Base-by-base conservation (phyloP, 2,797 vertebrate genomes). In the Columba guinea region DNA sequence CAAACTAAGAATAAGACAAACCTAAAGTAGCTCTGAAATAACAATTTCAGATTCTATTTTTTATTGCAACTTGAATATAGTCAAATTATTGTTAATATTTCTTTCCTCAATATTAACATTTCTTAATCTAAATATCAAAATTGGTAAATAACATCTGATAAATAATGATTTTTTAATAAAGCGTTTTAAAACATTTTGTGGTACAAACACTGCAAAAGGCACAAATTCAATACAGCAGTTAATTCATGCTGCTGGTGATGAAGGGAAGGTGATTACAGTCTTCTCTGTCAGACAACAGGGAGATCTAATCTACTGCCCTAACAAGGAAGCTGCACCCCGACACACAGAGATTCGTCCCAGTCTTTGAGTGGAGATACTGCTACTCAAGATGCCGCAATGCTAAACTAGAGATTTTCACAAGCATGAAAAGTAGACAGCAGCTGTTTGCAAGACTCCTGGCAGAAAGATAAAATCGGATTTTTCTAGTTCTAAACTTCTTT, bases 31-130 rank as follows among this genome's bases (percentile, higher is more conserved):
- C 16, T 93, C 67, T 74, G 20, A 92, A 86, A 80, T 74, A 41
- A 52, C 48, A 52, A 73, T 91, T 95, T 91, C 82, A 82, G 56
- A 62, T 78, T 77, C 52, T 69, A 13, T 22, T 92, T 93, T 91
- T 84, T 52, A 80, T 34, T 37, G 11, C 12, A 51, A 65, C 9
- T 53, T 65, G 75, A 82, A 67, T 55, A 65, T n/a, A 62, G 68
- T 11, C 2, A 64, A 51, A 81, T 70, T 55, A 48, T 26, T 58
- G 3, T 44, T 74, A 59, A 1, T 39, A 64, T 60, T 81, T 78
- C 27, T 64, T 81, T 30, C 19, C 53, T 51, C 27, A 9, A 35
- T 52, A 64, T 52, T 75, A 81, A 6, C 9, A 27, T 34, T 73
- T 75, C 55, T 64, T 60, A 68, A 53, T 39, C 62, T 1, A 28